Percentiles rank a stretch among this genome's conserved stretches.
Conservation (phyloP, 2,797 vertebrate genomes). For the Malacoctenus gilli region DNA sequence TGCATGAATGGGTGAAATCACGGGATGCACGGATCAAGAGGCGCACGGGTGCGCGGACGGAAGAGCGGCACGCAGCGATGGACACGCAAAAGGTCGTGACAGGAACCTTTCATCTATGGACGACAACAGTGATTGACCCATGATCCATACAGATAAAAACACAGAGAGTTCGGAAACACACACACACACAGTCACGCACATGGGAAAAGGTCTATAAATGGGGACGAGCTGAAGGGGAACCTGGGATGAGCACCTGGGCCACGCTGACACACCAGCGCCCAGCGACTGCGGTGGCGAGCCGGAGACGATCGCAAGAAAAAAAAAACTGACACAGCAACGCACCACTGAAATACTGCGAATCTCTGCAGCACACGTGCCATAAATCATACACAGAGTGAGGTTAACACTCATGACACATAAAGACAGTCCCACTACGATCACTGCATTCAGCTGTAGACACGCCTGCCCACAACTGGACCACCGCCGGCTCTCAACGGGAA, state of each 20-base stretch:
- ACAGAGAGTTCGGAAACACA: background rate
- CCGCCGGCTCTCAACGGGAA: conserved; percentile 10
- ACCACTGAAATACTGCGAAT: conserved; percentile 33
- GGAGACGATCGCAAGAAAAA: conserved; percentile 7
- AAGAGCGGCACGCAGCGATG: conserved; percentile 2
- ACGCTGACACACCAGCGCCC: conserved; percentile 39
- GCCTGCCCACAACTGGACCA: conserved; percentile 12
- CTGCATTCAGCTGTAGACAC: conserved; percentile 15
- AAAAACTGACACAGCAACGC: conserved; percentile 56
- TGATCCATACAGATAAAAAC: conserved; percentile 17
- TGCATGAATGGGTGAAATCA: background rate
- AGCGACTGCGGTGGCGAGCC: conserved; percentile 19
- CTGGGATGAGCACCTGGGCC: conserved; percentile 54
- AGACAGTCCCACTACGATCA: conserved; percentile 18
- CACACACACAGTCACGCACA: background rate
- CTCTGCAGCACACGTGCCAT: conserved; percentile 34
- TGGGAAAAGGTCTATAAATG: conserved; percentile 35
- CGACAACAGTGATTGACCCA: conserved; percentile 8
- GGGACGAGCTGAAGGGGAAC: conserved; percentile 43
- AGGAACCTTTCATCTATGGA: conserved; percentile 2
- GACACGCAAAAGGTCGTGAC: conserved; percentile 6
- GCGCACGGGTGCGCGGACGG: background rate
- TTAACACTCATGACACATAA: conserved; percentile 16
- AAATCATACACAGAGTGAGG: conserved; percentile 31
- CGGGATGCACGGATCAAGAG: background rate